Conservation (phyloP, 35 echinoderm and acorn worm species). For the Eucidaris tribuloides region DNA sequence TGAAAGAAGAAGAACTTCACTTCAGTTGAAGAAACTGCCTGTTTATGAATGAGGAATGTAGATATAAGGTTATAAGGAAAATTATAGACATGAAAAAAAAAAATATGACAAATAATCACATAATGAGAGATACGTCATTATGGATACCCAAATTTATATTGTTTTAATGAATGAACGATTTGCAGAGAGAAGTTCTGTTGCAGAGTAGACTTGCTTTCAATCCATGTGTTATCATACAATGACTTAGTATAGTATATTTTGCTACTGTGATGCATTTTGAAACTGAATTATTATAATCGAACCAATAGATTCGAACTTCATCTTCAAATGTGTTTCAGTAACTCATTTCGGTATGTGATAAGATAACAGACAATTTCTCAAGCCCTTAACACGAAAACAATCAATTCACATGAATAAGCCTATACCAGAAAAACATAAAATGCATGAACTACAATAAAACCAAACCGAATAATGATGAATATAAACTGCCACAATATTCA, state of each 20-base stretch:
- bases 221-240: not conserved
- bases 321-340: too few relatives aligned
- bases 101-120: not conserved
- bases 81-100: not conserved
- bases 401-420: too few relatives aligned
- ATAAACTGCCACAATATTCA: too few relatives aligned
- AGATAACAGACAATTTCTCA: too few relatives aligned
- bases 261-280: not conserved
- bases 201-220: not conserved
- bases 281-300: not conserved
- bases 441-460: too few relatives aligned
- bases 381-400: too few relatives aligned
- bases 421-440: too few relatives aligned
- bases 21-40: not conserved
- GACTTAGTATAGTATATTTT: not conserved
- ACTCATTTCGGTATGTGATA: too few relatives aligned
- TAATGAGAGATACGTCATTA: not conserved
- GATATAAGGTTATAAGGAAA: not conserved
- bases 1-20: constrained; percentile 66
- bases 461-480: too few relatives aligned
- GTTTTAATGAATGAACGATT: not conserved
- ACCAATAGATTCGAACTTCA: not conserved
- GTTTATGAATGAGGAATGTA: not conserved
- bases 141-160: not conserved
- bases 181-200: too few relatives aligned